Conservation (phyloP, 2,113 vertebrate species). For the Chionis minor region DNA sequence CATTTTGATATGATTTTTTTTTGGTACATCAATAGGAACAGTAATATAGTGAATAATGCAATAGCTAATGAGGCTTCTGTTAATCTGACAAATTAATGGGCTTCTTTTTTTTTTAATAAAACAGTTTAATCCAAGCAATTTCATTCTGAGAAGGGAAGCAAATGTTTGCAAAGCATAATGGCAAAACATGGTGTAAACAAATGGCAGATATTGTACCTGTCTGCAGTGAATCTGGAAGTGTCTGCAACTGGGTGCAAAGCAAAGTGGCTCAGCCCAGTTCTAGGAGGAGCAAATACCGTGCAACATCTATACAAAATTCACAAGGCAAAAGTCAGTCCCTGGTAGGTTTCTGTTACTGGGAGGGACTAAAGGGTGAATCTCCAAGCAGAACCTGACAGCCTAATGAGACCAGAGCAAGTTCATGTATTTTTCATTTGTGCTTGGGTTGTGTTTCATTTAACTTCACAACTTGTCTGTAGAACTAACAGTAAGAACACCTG, state of each 20-base stretch:
- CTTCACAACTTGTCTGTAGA: neutral
- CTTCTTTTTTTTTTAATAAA: neutral
- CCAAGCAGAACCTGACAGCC: neutral
- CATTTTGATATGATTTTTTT: neutral
- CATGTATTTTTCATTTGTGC: neutral
- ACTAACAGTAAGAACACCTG: neutral
- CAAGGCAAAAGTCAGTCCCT: neutral
- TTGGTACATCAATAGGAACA: neutral
- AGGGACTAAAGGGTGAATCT: neutral
- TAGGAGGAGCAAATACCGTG: neutral
- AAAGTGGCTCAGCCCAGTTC: neutral
- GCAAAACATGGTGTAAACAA: neutral
- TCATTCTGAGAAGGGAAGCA: neutral
- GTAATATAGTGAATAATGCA: neutral
- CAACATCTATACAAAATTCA: neutral
- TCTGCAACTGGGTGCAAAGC: neutral
- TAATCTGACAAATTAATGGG: neutral
- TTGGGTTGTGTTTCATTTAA: neutral
- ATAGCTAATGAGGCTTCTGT: neutral
- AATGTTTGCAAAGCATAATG: neutral
- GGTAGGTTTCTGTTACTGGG: neutral
- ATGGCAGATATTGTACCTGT: neutral
- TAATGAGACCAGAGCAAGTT: neutral
- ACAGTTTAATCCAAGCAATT: neutral
- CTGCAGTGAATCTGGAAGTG: neutral